These are phyloP conservation scores for Halcyon badia DNA, from an alignment of 2,797 vertebrate genomes.

Conservation along the genomic window DNA sequence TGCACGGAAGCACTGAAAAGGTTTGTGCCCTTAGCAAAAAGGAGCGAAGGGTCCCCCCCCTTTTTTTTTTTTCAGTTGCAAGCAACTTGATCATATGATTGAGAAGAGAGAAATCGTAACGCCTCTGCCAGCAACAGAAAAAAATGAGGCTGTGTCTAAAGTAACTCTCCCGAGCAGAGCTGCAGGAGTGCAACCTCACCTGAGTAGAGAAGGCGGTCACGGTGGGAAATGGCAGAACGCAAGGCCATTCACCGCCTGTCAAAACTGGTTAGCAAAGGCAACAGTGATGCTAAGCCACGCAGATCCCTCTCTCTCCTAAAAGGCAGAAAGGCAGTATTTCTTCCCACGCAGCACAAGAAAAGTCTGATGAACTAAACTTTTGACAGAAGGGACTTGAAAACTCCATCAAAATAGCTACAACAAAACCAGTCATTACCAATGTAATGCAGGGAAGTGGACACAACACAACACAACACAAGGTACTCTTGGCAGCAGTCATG, in stretches of 20 bases:
- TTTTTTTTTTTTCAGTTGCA: not conserved
- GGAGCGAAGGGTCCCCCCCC: not conserved
- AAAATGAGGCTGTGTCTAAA: not conserved
- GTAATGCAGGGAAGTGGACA: rapidly evolving
- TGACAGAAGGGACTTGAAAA: not conserved
- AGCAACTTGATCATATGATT: rapidly evolving
- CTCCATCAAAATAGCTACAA: not conserved
- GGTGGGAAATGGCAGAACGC: not conserved
- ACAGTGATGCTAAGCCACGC: rapidly evolving
- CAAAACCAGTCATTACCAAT: not conserved
- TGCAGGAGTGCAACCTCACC: not conserved
- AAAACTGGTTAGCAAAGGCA: not conserved
- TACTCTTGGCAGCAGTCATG: rapidly evolving
- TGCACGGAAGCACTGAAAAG: not conserved
- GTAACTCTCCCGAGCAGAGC: not conserved
- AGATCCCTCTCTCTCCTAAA: not conserved
- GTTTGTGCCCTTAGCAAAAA: not conserved
- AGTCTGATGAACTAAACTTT: not conserved
- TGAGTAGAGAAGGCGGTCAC: not conserved
- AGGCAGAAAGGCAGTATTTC: not conserved
- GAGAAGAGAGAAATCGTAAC: not conserved
- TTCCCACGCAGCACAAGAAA: not conserved
- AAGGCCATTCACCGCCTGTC: not conserved
- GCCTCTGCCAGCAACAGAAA: not conserved
- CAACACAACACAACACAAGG: not conserved